Conservation (phyloP, 2,797 vertebrate genomes). For the Miopithecus talapoin region DNA sequence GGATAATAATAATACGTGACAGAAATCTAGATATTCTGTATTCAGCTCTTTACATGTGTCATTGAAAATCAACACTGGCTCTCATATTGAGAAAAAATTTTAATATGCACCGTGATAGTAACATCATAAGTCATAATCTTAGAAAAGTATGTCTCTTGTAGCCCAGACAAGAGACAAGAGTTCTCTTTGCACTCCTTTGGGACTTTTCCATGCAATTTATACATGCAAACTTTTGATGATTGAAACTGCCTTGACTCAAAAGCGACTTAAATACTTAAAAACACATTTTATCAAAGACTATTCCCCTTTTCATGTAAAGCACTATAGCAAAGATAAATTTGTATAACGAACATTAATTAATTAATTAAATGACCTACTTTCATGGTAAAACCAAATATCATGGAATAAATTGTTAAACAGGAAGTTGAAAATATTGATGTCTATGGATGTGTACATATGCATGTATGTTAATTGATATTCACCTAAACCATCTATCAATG, state of each 20-base stretch:
- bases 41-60: conserved; percentile 64
- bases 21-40: conserved; percentile 51
- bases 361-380: neutral
- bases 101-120: neutral
- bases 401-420: neutral
- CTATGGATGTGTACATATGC: neutral
- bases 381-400: neutral
- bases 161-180: neutral
- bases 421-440: neutral
- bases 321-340: neutral
- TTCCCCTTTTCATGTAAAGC: neutral
- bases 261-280: conserved; percentile 29
- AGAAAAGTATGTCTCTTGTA: neutral
- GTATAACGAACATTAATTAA: neutral
- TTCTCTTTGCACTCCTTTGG: neutral
- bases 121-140: neutral
- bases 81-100: conserved; percentile 48
- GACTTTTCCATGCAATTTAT: neutral
- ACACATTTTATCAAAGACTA: neutral
- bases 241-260: neutral
- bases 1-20: conserved; percentile 57
- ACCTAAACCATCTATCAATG: neutral
- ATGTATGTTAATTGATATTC: neutral
- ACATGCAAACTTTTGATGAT: neutral
- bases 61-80: conserved; percentile 56